Base-by-base conservation (phyloP, 1,140 invertebrate genomes). In the Drosophila yakuba region DNA sequence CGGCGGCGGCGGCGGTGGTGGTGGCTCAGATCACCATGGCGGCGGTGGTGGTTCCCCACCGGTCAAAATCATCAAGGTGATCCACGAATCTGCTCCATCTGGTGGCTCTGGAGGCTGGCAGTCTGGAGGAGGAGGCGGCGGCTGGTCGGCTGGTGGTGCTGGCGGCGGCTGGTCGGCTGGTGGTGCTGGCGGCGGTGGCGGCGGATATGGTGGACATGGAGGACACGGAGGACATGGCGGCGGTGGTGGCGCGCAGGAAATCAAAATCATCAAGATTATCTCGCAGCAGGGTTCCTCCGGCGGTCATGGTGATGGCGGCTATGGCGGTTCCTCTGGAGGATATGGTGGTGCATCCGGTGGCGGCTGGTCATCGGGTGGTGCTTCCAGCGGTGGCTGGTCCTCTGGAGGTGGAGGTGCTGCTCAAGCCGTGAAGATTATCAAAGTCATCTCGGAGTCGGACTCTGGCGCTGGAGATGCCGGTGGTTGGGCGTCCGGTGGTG, bases 241-340 rank as follows among this genome's bases (percentile, higher is more conserved):
- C 17, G 57, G 48, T 39, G 50, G 38, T 12, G 38, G 73, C 12
- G 25, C 25, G 25, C 82, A 86, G 43, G 82, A 85, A 11, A 25
- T 86, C 38, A 85, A 85, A 25, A 85, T 85, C 45, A 86, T 85
- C 45, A 85, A 85, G 58, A 86, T 85, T 47, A 85, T 85, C 36
- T 67, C 82, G 7, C 81, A 84, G 50, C 78, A 80, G 15, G 39
- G 43, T 2, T 44, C 75, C 4, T 54, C 71, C 14, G 80, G 80
- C 10, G 80, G 80, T 17, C 60, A 81, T 57, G 81, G 72, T 15
- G 79, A 79, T 23, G 81, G 43, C 17, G 43, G 45, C 45, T 67
- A 67, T 47, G 80, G 80, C 25, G 77, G 82, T 43, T 79, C 80
- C 3, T 25, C 12, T 12, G 72, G 78, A 0, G 50, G 66, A 28